These are phyloP conservation scores for Climacteris rufus DNA, from an alignment of 2,113 vertebrate genomes.

Conservation along the genomic window DNA sequence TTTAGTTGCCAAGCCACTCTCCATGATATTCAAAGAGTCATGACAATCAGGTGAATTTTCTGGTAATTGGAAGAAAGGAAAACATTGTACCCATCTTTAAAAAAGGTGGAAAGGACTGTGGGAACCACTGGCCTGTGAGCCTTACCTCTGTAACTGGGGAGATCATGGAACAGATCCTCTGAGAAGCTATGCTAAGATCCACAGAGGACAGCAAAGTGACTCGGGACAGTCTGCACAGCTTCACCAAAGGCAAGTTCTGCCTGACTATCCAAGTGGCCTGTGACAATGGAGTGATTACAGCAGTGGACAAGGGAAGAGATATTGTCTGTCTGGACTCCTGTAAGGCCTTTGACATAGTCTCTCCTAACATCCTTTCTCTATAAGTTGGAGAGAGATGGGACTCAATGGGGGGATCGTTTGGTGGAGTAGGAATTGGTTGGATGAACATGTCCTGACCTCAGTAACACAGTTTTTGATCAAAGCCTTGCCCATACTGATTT, in stretches of 20 bases:
- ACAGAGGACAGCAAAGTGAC: background rate
- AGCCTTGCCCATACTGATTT: background rate
- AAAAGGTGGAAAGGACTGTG: background rate
- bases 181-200: background rate
- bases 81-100: background rate
- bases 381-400: background rate
- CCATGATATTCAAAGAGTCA: background rate
- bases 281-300: background rate
- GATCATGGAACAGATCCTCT: background rate
- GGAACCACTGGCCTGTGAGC: background rate
- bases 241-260: background rate
- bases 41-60: background rate
- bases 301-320: background rate
- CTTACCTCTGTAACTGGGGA: background rate
- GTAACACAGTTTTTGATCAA: background rate
- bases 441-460: accelerated
- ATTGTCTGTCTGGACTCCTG: background rate
- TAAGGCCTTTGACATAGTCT: background rate
- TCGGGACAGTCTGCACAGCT: background rate
- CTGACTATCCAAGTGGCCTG: background rate
- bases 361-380: background rate
- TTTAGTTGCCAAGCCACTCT: background rate
- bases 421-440: background rate
- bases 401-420: background rate
- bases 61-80: background rate